phyloP scores from a whole-genome alignment of 2,113 vertebrate genomes.

The Syngnathus scovelli region DNA sequence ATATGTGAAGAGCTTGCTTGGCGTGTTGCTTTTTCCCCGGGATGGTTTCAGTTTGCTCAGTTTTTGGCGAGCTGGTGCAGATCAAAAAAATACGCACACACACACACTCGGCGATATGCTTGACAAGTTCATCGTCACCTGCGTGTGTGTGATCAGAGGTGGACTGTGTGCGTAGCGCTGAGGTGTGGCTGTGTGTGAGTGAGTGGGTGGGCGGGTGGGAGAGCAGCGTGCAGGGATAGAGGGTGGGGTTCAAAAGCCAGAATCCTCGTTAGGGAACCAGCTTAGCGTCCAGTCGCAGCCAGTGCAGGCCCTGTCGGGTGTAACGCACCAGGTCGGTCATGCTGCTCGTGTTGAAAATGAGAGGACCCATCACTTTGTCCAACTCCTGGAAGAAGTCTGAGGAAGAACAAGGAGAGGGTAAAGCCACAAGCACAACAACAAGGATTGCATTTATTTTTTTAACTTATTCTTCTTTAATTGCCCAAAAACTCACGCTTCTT shows the following conservation, averaged over 20 bases:
- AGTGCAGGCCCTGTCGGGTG: conserved; percentile 94
- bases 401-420: conserved; percentile 30
- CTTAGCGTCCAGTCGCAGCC: conserved; percentile 94
- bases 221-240: conserved; percentile 31
- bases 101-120: conserved; percentile 52
- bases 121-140: conserved; percentile 50
- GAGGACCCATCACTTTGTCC: conserved; percentile 95
- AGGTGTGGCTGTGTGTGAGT: conserved; percentile 35
- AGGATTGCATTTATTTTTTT: not conserved
- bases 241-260: conserved; percentile 25
- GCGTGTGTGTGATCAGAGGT: conserved; percentile 37
- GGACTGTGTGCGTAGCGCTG: conserved; percentile 30
- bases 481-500: not conserved
- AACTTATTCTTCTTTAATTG: not conserved
- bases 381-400: conserved; percentile 94
- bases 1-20: conserved; percentile 41
- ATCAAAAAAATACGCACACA: conserved; percentile 55
- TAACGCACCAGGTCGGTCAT: conserved; percentile 98
- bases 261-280: conserved; percentile 66
- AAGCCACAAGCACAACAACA: not conserved
- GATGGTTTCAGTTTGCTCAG: conserved; percentile 56
- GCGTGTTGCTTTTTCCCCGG: conserved; percentile 34
- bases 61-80: conserved; percentile 76
- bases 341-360: conserved; percentile 96
- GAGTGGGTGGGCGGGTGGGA: not conserved